Base-by-base conservation (phyloP, 1,140 invertebrate species). In the Sycobia sp. region DNA sequence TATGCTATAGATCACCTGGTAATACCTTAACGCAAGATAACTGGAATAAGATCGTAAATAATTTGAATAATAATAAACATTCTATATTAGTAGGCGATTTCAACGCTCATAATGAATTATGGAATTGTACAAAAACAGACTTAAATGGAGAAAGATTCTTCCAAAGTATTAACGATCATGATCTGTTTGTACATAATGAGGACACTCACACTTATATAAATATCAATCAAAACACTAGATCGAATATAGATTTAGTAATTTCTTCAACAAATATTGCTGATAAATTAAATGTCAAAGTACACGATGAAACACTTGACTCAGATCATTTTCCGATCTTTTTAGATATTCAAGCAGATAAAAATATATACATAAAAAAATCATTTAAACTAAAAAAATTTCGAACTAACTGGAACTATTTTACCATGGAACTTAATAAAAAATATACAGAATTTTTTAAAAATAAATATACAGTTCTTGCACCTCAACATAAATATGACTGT, bases 1-100 rank as follows among this genome's bases (percentile, higher is more conserved):
- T n/a, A 0, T 56, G 22, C n/a, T 57, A 63, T 32, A 63, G 53
- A 51, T 0, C 44, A n/a, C 61, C 46, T 13, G 34, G 20, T 9
- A 10, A 34, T 13, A 38, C 7, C 11, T 14, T 59, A 9, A 16
- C 56, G 1, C 56, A 59, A 49, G 14, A 23, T 23, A 11, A 36
- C n/a, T 59, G 56, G 56, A 41, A 59, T 13, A n/a, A 7, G 4
- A 39, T 59, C 4, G 20, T 14, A 9, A 8, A 16, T 9, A 47
- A 59, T 20, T 4, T 23, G 3, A 18, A 9, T 29, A 38, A 38
- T 32, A 32, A 32, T 32, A 32, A 32, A 32, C 4, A 32, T 32
- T 32, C 5, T 32, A n/a, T 39, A 10, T 39, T 39, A 39, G 38
- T n/a, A 14, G 38, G 38, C 7, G 38, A 39, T 14, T 39, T 39